Percentiles rank a stretch among this genome's conserved stretches.
Conservation (phyloP, 1,140 invertebrate species). For the Trichogramma pretiosum region DNA sequence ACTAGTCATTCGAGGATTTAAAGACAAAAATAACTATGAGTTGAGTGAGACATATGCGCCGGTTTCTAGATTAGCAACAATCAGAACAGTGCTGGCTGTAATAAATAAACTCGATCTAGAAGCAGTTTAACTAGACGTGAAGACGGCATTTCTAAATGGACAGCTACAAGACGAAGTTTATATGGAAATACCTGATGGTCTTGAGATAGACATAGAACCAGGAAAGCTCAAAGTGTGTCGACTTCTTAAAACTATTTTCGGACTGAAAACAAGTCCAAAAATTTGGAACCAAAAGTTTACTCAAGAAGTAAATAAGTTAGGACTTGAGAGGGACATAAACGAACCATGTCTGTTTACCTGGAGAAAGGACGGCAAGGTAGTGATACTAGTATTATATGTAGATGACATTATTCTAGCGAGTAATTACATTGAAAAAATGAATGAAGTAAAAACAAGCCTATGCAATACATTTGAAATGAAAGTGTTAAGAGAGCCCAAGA, state of each 20-base stretch:
- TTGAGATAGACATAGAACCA: neutral
- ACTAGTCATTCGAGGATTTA: conserved; percentile 1
- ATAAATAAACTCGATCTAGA: neutral
- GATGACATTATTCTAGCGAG: neutral
- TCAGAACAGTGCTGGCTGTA: neutral
- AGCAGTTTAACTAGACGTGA: neutral
- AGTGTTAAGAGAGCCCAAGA: neutral
- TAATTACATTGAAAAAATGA: neutral
- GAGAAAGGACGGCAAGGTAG: neutral
- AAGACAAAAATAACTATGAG: neutral
- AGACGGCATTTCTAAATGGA: neutral
- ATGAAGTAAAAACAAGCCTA: neutral
- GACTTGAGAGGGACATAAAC: neutral
- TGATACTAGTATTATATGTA: neutral
- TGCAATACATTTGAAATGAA: neutral
- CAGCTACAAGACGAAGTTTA: neutral
- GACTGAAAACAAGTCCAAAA: conserved; percentile 3
- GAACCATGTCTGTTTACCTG: conserved; percentile 1
- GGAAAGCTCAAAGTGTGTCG: neutral
- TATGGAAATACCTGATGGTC: neutral
- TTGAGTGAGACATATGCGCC: neutral
- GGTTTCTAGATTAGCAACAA: neutral
- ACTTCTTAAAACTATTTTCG: neutral
- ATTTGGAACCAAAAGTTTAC: neutral
- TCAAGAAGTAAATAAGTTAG: neutral